Evolutionary conservation across 2,888 invertebrate species (phyloP).

Genomic region (Microctonus aethiopoides): DNA sequence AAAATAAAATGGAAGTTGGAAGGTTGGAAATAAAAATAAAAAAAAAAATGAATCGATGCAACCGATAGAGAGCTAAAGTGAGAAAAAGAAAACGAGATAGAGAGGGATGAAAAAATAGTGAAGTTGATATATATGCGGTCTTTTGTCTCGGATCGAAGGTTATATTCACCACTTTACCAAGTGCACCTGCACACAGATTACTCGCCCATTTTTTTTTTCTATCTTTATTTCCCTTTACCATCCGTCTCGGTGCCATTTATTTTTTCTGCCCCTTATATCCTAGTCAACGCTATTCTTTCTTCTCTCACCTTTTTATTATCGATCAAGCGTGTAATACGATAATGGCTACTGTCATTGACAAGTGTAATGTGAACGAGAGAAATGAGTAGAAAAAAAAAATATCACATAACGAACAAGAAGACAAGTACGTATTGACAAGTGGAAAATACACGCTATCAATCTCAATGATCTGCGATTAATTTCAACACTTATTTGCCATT

Average conservation of each 20-base stretch:
- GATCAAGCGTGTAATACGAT: constrained; percentile 42
- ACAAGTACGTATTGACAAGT: neutral
- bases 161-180: constrained; percentile 34
- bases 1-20: neutral
- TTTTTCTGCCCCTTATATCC: neutral
- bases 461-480: constrained; percentile 28
- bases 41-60: constrained; percentile 11
- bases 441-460: constrained; percentile 7
- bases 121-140: constrained; percentile 25
- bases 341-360: constrained; percentile 31
- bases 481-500: constrained; percentile 28
- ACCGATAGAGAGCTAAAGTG: neutral
- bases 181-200: constrained; percentile 22
- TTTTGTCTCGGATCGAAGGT: constrained; percentile 30
- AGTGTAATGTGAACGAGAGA: constrained; percentile 19
- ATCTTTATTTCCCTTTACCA: constrained; percentile 11
- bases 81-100: neutral
- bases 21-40: neutral
- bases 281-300: constrained; percentile 16
- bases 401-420: neutral
- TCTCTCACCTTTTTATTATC: constrained; percentile 18
- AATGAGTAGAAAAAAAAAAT: constrained; percentile 8
- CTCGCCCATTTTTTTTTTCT: constrained; percentile 16
- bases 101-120: neutral
- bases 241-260: neutral